phyloP scores from a whole-genome alignment of 2,888 invertebrate genomes.

The Charanyca ferruginea region DNA sequence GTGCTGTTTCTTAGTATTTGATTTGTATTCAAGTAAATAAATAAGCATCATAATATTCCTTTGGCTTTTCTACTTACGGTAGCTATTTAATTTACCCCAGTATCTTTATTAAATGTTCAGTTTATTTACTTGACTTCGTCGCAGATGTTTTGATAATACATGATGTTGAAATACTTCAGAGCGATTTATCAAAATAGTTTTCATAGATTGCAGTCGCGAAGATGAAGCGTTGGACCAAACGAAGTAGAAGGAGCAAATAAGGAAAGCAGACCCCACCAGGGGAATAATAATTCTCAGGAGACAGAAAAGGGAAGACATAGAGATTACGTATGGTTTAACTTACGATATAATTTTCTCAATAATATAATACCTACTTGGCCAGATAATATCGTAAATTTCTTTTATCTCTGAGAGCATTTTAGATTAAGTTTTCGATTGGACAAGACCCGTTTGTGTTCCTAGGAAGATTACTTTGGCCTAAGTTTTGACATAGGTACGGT shows the following conservation, averaged over 20 bases:
- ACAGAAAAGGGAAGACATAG: conserved; percentile 52
- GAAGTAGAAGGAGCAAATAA: conserved; percentile 55
- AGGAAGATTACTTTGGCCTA: conserved; percentile 40
- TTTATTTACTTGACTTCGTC: conserved; percentile 16
- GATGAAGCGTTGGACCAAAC: conserved; percentile 47
- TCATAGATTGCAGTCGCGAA: conserved; percentile 49
- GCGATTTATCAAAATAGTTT: conserved; percentile 36
- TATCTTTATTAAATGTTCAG: conserved; percentile 7
- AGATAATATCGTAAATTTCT: conserved; percentile 51
- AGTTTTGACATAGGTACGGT: conserved; percentile 24
- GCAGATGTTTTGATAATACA: conserved; percentile 3
- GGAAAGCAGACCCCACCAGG: conserved; percentile 54
- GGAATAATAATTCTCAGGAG: conserved; percentile 59
- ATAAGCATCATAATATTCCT: conserved; percentile 22
- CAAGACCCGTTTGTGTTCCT: conserved; percentile 36
- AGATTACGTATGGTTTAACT: conserved; percentile 54
- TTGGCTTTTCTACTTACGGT: conserved; percentile 7
- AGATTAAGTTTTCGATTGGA: conserved; percentile 51
- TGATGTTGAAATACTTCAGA: conserved; percentile 1
- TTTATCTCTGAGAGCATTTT: conserved; percentile 28
- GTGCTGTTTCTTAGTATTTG: conserved; percentile 17
- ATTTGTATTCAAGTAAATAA: conserved; percentile 29
- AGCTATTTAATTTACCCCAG: conserved; percentile 34
- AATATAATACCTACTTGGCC: conserved; percentile 38
- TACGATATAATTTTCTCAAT: conserved; percentile 53